Base-by-base conservation (phyloP, 2,113 vertebrate genomes). In the Anhinga rufa region DNA sequence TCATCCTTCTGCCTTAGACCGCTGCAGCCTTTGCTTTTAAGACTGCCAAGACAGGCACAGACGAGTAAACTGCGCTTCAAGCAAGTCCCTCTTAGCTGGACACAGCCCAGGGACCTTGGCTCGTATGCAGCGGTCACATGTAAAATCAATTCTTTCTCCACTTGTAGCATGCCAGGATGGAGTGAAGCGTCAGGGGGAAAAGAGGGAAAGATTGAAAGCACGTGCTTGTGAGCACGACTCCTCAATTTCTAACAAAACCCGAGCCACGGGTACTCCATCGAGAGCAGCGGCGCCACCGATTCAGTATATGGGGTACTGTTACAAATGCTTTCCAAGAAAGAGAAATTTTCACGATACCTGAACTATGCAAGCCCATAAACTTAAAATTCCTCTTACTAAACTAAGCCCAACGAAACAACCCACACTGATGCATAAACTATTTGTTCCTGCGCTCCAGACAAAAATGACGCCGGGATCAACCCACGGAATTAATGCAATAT, bases 101-200 rank as follows among this genome's bases (percentile, higher is more conserved):
- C 87, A 9, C 88, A 92, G 94, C 88, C 82, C 66, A 44, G 82
- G 94, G 92, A 88, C 88, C 76, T 70, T 38, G 58, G 85, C 93
- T 91, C 57, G 62, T 6, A 57, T 0, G 55, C 92, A 91, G 89
- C 0, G 58, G 70, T 61, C 90, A 32, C 78, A 65, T 57, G 58
- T 72, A 54, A 80, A 82, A 94, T 82, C 80, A 88, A 88, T 92
- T 93, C 90, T 52, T 76, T 85, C 90, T 94, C 85, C 1, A 7
- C 75, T 46, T 18, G 70, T 10, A 76, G 87, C 90, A 80, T 74
- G 74, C 29, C 1, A 0, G 71, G 93, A 69, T 10, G 5, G 58
- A 85, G 66, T 0, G 34, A 69, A 71, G 68, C 1, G 0, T n/a
- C 79, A 17, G 49, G 65, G 92, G 96, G 92, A 94, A 93, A 74